Evolutionary conservation across 2,888 invertebrate genomes (phyloP).

Genomic region (Acholoe squamosa): DNA sequence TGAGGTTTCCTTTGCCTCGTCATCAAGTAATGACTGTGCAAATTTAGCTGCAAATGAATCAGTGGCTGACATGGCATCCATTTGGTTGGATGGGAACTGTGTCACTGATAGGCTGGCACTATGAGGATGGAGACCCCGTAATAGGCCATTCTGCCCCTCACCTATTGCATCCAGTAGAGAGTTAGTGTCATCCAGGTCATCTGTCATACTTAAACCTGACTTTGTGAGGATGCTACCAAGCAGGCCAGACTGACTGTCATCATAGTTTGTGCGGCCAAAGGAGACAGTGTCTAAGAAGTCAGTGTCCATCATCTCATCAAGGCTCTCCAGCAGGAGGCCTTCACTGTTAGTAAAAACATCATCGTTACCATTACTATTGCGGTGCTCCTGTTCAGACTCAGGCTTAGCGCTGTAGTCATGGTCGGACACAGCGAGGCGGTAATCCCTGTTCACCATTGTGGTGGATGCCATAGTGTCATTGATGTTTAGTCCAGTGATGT

Average conservation of each 20-base stretch:
- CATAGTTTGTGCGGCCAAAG: constrained; percentile 34
- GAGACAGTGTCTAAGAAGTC: constrained; percentile 51
- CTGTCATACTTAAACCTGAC: constrained; percentile 1
- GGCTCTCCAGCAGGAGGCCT: constrained; percentile 38
- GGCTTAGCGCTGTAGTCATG: constrained; percentile 61
- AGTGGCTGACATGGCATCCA: constrained; percentile 31
- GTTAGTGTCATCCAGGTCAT: neutral
- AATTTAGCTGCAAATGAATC: constrained; percentile 55
- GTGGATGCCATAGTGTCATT: constrained; percentile 42
- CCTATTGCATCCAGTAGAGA: constrained; percentile 31
- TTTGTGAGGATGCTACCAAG: constrained; percentile 28
- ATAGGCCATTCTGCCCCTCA: constrained; percentile 21
- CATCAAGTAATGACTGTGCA: constrained; percentile 51
- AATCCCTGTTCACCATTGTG: constrained; percentile 40
- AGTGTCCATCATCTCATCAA: constrained; percentile 51
- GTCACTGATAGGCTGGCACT: constrained; percentile 34
- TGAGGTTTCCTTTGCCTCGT: neutral
- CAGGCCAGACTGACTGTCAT: neutral
- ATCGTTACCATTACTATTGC: neutral
- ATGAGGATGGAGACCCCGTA: neutral
- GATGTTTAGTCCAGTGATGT: neutral
- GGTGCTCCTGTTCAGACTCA: neutral
- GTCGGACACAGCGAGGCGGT: constrained; percentile 54
- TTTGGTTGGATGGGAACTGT: neutral
- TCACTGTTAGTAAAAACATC: neutral